Evolutionary conservation across 2,888 invertebrate genomes (phyloP), one percentile per base, ranked within the genome.

Genomic region (Callimorpha dominula): DNA sequence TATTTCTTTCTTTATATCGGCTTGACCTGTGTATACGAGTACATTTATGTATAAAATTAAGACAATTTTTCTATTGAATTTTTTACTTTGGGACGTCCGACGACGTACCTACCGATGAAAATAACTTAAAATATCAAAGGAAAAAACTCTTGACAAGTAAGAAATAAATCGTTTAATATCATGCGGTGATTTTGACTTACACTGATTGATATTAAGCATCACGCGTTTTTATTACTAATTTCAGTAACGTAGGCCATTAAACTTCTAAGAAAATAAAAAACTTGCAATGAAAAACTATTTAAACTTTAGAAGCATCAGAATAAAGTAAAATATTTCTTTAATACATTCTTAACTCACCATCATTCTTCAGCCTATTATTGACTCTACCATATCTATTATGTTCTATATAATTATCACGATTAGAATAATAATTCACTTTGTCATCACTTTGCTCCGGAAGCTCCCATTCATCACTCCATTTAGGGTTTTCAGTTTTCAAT

Each of bases 401-500:
- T 70, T 77, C 72, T 69, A 72, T 66, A 65, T 72, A 74, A 65
- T 81, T 80, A 65, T 76, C 78, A 74, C 77, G 71, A 17, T 81
- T 78, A 31, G 72, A 64, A 72, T 68, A 72, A 14, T 74, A 72
- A 65, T 80, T 79, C 71, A 74, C 69, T 75, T 76, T 77, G 71
- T 77, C 74, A 74, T 77, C 85, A 77, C 72, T 81, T 57, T 83
- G 75, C 72, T 80, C 71, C 65, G 77, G 77, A 65, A 83, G 74
- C 60, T 79, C 74, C 77, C 84, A 79, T 65, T 78, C 78, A 64
- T 81, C 81, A 79, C 74, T 82, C 85, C 83, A 83, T 74, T 83
- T 76, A 9, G 83, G 86, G 20, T 83, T 74, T 12, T 83, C 79
- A 72, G 76, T 80, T 71, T 87, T 89, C 88, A 90, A 92, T 68